Conservation (phyloP, 2,113 vertebrate species). For the Vanacampus margaritifer region DNA sequence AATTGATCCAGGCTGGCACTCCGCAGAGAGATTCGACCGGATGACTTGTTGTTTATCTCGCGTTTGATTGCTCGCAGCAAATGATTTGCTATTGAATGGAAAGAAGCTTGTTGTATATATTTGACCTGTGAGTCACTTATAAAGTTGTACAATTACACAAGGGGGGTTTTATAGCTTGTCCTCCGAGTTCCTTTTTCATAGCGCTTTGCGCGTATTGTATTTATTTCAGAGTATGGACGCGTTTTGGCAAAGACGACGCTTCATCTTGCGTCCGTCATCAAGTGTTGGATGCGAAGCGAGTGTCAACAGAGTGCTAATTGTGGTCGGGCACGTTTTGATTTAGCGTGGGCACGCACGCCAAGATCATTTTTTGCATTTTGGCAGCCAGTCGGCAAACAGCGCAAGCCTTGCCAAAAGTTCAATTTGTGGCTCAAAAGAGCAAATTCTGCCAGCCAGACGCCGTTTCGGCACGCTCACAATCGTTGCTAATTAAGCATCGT, state of each 20-base stretch:
- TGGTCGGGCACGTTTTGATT: constrained; percentile 54
- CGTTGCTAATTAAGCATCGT: no score
- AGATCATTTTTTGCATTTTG: constrained; percentile 53
- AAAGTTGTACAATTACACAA: constrained; percentile 42
- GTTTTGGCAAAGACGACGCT: constrained; percentile 63
- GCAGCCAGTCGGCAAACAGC: constrained; percentile 10
- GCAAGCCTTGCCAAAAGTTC: neutral
- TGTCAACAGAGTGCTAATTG: constrained; percentile 69
- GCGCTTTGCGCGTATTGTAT: constrained; percentile 26
- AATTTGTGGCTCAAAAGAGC: neutral
- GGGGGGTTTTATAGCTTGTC: constrained; percentile 51
- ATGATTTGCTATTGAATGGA: constrained; percentile 64
- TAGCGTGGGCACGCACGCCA: constrained; percentile 54
- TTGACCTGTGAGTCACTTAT: constrained; percentile 62
- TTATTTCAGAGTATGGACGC: constrained; percentile 40
- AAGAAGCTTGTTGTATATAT: constrained; percentile 50
- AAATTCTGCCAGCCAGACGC: neutral
- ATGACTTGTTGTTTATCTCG: constrained; percentile 69
- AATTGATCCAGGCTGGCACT: constrained; percentile 75
- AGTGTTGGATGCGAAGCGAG: constrained; percentile 57
- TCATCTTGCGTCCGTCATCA: constrained; percentile 57
- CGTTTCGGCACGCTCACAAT: neutral
- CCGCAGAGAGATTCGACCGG: constrained; percentile 65
- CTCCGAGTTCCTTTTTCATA: constrained; percentile 28
- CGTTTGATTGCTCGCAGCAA: constrained; percentile 60